phyloP scores from a whole-genome alignment of 2,113 vertebrate genomes.

The Cyanoramphus novaezelandiae region DNA sequence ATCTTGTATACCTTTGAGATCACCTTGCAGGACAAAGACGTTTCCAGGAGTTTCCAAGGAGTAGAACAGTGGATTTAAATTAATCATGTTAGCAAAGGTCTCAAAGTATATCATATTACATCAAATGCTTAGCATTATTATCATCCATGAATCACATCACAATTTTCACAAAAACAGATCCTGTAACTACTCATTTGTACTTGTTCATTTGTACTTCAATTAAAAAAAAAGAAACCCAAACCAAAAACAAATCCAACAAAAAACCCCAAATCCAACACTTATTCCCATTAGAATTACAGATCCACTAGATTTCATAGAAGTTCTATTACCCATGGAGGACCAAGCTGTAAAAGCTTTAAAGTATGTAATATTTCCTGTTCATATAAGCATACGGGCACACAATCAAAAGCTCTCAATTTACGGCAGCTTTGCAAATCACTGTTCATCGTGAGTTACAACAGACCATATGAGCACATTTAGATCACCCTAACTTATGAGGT shows the following conservation, averaged over 20 bases:
- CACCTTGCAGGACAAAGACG: not conserved
- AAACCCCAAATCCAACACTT: not conserved
- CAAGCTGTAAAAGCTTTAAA: not conserved
- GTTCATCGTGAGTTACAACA: not conserved
- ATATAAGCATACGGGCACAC: not conserved
- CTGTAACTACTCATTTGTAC: not conserved
- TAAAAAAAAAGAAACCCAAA: not conserved
- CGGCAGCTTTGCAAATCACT: not conserved
- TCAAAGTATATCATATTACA: not conserved
- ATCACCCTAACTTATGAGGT: not conserved
- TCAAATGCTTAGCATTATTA: not conserved
- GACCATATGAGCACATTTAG: not conserved
- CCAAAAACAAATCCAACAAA: too few relatives aligned
- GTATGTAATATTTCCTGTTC: not conserved
- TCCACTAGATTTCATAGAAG: not conserved
- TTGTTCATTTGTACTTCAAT: not conserved
- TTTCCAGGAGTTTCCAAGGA: not conserved
- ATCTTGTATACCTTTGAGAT: not conserved
- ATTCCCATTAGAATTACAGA: not conserved
- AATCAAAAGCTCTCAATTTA: not conserved
- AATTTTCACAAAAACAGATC: not conserved
- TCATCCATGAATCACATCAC: not conserved
- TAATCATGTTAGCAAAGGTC: not conserved
- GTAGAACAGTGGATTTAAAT: not conserved
- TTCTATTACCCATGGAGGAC: not conserved